phyloP scores from a whole-genome alignment of 1,140 invertebrate genomes.

The Penaeus indicus region DNA sequence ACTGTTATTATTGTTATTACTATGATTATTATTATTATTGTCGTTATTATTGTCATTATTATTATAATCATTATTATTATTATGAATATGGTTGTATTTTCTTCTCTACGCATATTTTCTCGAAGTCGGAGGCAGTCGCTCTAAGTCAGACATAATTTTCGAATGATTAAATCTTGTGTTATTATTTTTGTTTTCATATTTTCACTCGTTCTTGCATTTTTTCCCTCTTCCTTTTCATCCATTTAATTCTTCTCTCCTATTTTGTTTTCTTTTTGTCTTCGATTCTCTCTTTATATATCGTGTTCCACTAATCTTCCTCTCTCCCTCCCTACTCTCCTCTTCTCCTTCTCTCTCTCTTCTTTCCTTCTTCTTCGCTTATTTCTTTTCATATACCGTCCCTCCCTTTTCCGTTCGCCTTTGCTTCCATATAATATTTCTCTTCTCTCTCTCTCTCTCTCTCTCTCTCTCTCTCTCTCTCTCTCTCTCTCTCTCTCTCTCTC shows the following conservation, averaged over 20 bases:
- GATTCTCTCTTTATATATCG: background rate
- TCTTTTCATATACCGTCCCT: background rate
- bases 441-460: slow-evolving; percentile 15
- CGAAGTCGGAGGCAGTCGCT: no score
- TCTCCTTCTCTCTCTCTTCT: background rate
- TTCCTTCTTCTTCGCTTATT: background rate
- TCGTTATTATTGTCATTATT: no score
- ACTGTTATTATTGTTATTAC: no score
- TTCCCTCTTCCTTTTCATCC: background rate
- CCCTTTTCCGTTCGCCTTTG: background rate
- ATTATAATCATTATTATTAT: no score
- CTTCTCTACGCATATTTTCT: no score
- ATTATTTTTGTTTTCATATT: background rate
- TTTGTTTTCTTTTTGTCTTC: background rate
- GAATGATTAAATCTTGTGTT: no score
- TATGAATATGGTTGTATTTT: no score
- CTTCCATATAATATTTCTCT: background rate
- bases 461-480: slow-evolving; percentile 7
- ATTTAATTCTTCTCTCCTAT: background rate
- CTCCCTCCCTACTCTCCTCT: background rate
- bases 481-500: slow-evolving; percentile 1
- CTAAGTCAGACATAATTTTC: no score
- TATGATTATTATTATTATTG: no score
- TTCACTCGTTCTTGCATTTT: background rate
- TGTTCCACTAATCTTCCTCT: background rate